Base-by-base conservation (phyloP, 2,888 invertebrate genomes). In the Crematogaster levior region DNA sequence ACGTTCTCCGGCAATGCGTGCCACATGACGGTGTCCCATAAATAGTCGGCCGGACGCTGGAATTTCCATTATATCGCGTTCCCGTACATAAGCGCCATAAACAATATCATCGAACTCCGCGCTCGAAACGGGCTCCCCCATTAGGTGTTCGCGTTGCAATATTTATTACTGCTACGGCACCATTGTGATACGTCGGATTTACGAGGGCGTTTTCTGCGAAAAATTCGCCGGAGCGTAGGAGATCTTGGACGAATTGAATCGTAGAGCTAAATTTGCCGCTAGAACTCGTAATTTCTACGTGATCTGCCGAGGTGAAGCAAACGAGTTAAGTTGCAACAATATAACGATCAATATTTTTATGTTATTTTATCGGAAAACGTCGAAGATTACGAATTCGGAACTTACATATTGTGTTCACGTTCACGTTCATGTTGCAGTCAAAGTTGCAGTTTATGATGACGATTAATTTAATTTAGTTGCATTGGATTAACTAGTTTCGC, bases 11-110 rank as follows among this genome's bases (percentile, higher is more conserved):
- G 81, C 81, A 81, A 73, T 84, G 88, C 82, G 66, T 82, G 80
- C 66, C 87, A 87, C 86, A 86, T 89, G 90, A 91, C 90, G 87
- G 88, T 88, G 80, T 82, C 89, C 90, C 91, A 93, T 92, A 92
- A 93, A 92, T 92, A 93, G 90, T 87, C 86, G 85, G 82, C 74
- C 53, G 87, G 89, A 90, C 90, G 87, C 85, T 85, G 93, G 93
- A 93, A 93, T 93, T 93, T 92, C 92, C 91, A 92, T 93, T 93
- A 93, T 90, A 92, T 88, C 88, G 91, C 89, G 90, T 92, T 91
- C 91, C 90, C 85, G 85, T 89, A 88, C 90, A 88, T 90, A 90
- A 85, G 81, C 87, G 84, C 91, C 91, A 91, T 93, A 93, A 92
- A 93, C 92, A 93, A 93, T 93, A 93, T 92, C 92, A 92, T 92